These are phyloP conservation scores for Agapetus fuscipes DNA, from an alignment of 2,888 invertebrate genomes.

Conservation along the genomic window DNA sequence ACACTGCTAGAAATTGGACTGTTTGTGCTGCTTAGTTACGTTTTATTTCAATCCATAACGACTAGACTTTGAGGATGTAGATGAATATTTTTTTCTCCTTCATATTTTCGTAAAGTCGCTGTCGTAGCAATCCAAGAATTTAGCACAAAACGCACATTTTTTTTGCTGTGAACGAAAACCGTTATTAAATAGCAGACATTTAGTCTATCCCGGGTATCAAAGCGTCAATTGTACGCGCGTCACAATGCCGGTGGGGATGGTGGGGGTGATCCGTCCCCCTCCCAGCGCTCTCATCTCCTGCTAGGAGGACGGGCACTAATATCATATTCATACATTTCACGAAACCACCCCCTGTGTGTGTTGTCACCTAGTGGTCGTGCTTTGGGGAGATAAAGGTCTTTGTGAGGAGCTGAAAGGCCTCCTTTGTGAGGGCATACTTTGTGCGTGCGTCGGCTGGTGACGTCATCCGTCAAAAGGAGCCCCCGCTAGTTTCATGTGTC, in stretches of 20 bases:
- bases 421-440: slow-evolving; percentile 8
- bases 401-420: slow-evolving; percentile 20
- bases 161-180: no score
- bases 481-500: no score
- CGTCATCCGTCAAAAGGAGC: slow-evolving; percentile 12
- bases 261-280: no score
- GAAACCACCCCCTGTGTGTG: slow-evolving; percentile 16
- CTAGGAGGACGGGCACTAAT: slow-evolving; percentile 11
- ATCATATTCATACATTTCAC: slow-evolving; percentile 21
- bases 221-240: background rate
- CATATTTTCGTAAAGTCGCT: no score
- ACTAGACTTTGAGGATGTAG: no score
- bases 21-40: no score
- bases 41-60: no score
- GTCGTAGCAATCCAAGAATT: no score
- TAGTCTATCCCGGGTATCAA: background rate
- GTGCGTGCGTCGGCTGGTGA: slow-evolving; percentile 2
- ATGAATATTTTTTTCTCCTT: no score
- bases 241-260: background rate
- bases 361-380: slow-evolving; percentile 22
- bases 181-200: background rate
- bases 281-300: no score
- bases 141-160: no score
- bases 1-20: no score
- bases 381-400: slow-evolving; percentile 22